Evolutionary conservation across 2,113 vertebrate genomes (phyloP), one percentile per base, ranked within the genome.

Genomic region (Callipepla squamata): DNA sequence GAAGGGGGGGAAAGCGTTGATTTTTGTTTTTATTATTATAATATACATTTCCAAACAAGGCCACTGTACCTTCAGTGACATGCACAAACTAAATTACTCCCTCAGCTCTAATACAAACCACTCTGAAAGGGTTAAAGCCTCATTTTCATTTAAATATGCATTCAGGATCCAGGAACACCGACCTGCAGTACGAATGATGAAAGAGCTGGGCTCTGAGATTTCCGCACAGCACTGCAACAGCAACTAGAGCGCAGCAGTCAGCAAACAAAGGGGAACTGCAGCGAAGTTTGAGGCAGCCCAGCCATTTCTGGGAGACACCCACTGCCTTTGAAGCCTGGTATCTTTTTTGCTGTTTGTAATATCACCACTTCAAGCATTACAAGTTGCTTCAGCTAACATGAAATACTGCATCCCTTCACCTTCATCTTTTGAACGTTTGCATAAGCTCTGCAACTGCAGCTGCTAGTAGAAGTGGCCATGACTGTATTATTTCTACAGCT

Each of bases 161-260:
- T 84, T 81, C 73, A 48, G 73, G 40, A 88, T 91, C 73, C 90
- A 94, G 90, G 93, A 94, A 93, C 65, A 95, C 28, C 87, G 94
- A 94, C 76, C 87, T 95, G 66, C 87, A 93, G 82, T 63, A 93
- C 57, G 70, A 91, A 87, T 38, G 84, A 96, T 91, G 89, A 94
- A 96, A 96, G 92, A 85, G 67, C 63, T 77, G 55, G 30, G 69
- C 74, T 82, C 55, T 14, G 59, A 90, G 80, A 87, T 89, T 95
- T 95, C 92, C 87, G 95, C 86, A 88, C 26, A 76, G 59, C 40
- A 1, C 42, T 93, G 89, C 92, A 96, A 94, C 48, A 96, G 84
- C 74, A 80, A 30, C 57, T 20, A 91, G 51, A 53, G 82, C 74
- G 77, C 22, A 61, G 84, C 53, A 84, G 86, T 84, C 80, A 62